Conservation (phyloP, 2,888 invertebrate genomes). For the Nebria brevicollis region DNA sequence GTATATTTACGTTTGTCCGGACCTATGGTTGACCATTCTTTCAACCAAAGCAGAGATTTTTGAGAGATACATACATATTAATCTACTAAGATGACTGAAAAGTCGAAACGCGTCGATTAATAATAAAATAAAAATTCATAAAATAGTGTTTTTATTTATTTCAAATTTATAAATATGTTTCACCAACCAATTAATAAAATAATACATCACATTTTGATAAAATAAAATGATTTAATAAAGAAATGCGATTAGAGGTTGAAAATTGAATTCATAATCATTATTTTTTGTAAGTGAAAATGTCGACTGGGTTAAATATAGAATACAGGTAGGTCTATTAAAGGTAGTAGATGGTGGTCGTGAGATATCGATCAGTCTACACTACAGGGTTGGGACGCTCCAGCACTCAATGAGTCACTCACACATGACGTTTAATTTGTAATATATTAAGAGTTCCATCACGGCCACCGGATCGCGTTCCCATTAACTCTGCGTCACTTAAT, state of each 20-base stretch:
- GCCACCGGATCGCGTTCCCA: slow-evolving; percentile 54
- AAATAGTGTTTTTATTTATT: no score
- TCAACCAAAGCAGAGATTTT: background rate
- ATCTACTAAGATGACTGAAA: background rate
- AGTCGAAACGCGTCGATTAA: no score
- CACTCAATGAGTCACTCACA: slow-evolving; percentile 52
- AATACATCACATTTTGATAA: no score
- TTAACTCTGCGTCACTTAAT: slow-evolving; percentile 53
- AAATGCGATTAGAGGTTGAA: background rate
- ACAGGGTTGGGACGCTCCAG: slow-evolving; percentile 19
- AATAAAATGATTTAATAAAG: no score
- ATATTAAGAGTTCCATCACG: slow-evolving; percentile 55
- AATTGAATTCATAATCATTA: background rate
- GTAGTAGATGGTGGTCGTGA: background rate
- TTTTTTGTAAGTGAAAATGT: background rate
- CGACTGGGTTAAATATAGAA: background rate
- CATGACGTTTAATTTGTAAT: slow-evolving; percentile 55
- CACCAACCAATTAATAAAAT: no score
- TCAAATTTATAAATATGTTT: no score
- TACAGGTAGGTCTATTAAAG: background rate
- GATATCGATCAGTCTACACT: background rate
- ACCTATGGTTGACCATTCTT: background rate
- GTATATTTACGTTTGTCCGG: slow-evolving; percentile 3
- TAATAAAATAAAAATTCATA: no score
- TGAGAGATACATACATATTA: background rate